Percentiles rank a stretch among this genome's conserved stretches.
Evolutionary conservation across 2,888 invertebrate species (phyloP).

Genomic region (Tetranychus piercei): DNA sequence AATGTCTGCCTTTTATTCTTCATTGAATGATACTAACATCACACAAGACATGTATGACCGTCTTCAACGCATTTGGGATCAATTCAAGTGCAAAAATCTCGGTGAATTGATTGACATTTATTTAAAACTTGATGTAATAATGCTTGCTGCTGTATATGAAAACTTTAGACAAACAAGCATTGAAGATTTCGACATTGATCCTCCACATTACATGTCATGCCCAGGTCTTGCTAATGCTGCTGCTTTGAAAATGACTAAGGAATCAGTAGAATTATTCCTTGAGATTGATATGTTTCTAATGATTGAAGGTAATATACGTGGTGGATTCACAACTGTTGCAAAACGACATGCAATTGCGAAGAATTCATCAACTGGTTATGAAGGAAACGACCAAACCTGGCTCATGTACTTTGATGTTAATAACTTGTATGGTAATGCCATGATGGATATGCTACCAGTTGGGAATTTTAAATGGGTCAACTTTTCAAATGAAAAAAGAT

Average conservation of each 20-base stretch:
- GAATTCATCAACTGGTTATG: background rate
- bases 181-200: background rate
- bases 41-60: background rate
- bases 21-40: background rate
- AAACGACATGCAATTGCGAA: constrained; percentile 14
- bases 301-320: background rate
- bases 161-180: background rate
- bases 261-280: too few relatives aligned
- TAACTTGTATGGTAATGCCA: constrained; percentile 6
- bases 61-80: background rate
- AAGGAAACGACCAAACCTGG: background rate
- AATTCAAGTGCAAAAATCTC: background rate
- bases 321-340: background rate
- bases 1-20: background rate
- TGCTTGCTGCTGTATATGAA: background rate
- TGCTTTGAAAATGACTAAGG: too few relatives aligned
- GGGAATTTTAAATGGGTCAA: constrained; percentile 16
- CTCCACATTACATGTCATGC: background rate
- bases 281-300: constrained; percentile 1
- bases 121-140: background rate
- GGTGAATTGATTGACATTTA: background rate
- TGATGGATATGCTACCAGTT: constrained; percentile 11
- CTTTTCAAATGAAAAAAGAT: too few relatives aligned
- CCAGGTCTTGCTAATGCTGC: too few relatives aligned
- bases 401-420: constrained; percentile 22